A percentile compares a stretch with the other conserved stretches of the same genome.
Conservation (phyloP, 2,113 vertebrate species). For the Sinosuthora webbiana region DNA sequence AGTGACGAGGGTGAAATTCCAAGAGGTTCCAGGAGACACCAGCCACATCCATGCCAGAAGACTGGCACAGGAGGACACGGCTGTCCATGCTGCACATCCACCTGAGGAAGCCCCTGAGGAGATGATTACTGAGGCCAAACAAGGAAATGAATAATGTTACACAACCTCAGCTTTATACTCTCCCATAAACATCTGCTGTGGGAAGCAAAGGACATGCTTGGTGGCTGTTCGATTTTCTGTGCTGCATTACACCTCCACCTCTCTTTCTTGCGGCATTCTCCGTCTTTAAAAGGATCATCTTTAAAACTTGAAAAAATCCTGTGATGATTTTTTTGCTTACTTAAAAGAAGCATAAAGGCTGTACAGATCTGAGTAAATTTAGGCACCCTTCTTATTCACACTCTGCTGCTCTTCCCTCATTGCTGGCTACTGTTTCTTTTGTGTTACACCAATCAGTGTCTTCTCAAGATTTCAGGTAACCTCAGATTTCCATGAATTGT, state of each 20-base stretch:
- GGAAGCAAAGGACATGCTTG: neutral
- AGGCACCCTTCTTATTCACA: neutral
- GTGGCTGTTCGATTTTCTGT: neutral
- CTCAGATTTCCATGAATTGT: neutral
- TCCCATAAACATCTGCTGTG: neutral
- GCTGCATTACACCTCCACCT: neutral
- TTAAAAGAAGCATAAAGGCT: neutral
- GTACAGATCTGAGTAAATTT: neutral
- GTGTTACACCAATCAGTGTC: neutral
- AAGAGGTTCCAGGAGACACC: neutral
- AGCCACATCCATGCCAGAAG: neutral
- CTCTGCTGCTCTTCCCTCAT: neutral
- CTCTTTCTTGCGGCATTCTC: neutral
- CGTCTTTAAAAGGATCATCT: neutral
- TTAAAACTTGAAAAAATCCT: neutral
- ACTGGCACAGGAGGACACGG: neutral
- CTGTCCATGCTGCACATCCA: neutral
- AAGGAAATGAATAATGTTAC: constrained; percentile 11
- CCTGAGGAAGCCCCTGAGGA: constrained; percentile 7
- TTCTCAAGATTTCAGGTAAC: neutral
- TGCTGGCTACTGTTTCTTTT: neutral
- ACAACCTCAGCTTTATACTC: neutral
- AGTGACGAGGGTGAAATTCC: neutral
- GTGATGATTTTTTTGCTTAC: neutral
- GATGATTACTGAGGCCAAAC: neutral